Base-by-base conservation (phyloP, 2,888 invertebrate genomes). In the Dysmachus trigonus region DNA sequence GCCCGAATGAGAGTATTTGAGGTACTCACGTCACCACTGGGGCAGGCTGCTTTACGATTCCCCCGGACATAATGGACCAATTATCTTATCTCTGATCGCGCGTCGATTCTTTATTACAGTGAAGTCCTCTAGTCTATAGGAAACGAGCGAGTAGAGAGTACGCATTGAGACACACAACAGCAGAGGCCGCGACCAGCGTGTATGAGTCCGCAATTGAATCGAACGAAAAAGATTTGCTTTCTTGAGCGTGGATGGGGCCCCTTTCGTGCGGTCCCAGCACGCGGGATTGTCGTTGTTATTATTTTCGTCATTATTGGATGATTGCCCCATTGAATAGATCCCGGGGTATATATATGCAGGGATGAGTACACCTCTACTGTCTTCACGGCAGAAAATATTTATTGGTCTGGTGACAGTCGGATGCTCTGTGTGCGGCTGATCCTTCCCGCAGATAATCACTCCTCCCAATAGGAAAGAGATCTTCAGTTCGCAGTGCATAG, bases 61-160 rank as follows among this genome's bases (percentile, higher is more conserved):
- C 33, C 35, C n/a, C 18, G 53, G 85, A 85, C 89, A 89, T 89
- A 89, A 89, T 89, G 89, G 89, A 89, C 89, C 89, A 89, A 89
- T 89, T 89, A 89, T 88, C 88, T 89, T 89, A 89, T 89, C 89
- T 89, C 79, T 88, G 88, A 89, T 89, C 88, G 88, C 88, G 88
- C 88, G 89, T 88, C 88, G 88, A 89, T 88, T 89, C 88, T 89
- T 89, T 89, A 89, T 88, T 88, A 86, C 88, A 87, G 79, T 82
- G 41, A 38, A 72, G 18, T 15, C 31, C 85, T n/a, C n/a, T 74
- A 33, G 74, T 51, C n/a, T 73, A n/a, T n/a, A 53, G 85, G 22
- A 13, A n/a, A n/a, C n/a, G 33, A 38, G 51, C 53, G 51, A 15
- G 47, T 38, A 13, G n/a, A n/a, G n/a, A 53, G 35, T 76, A 76